Evolutionary conservation across 2,888 invertebrate genomes (phyloP), one percentile per base, ranked within the genome.

Genomic region (Nysson spinosus): DNA sequence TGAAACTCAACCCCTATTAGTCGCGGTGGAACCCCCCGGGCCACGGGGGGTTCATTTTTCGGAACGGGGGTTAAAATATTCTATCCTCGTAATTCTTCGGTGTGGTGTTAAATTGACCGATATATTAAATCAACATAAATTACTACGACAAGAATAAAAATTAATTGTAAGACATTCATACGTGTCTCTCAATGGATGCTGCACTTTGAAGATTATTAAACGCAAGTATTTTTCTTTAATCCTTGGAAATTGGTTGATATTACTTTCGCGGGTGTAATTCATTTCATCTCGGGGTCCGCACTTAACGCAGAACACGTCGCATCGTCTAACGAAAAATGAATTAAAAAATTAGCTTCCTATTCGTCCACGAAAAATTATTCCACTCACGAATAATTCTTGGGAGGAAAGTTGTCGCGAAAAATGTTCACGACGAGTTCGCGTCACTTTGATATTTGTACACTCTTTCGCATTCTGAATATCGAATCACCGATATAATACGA

Each of bases 371-470:
- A n/a, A 16, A 24, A 24, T 24, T 24, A 24, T 24, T 24, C 30
- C 30, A n/a, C 30, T 4, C 30, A n/a, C 30, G n/a, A 30, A 34
- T 5, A 12, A 3, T 2, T 34, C 35, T 28, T 2, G 14, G 4
- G 14, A 11, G 26, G 26, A 49, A 52, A 57, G 57, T 64, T 57
- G 7, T 30, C 64, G 49, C 64, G 64, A 26, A 39, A 6, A 34
- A n/a, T 22, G 6, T 30, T 17, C 7, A 4, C 26, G 43, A 16
- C 9, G 28, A 26, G 52, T n/a, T n/a, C 30, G n/a, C 50, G 40
- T 19, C 28, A 24, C 20, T n/a, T n/a, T 52, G 62, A 69, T 64
- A 62, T 69, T 69, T 67, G 69, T 69, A 69, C 66, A 69, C 67
- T 67, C 62, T 56, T 46, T 47, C 50, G 54, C 67, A 67, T 54